Base-by-base conservation (phyloP, 2,797 vertebrate species). In the Gobionotothen gibberifrons region DNA sequence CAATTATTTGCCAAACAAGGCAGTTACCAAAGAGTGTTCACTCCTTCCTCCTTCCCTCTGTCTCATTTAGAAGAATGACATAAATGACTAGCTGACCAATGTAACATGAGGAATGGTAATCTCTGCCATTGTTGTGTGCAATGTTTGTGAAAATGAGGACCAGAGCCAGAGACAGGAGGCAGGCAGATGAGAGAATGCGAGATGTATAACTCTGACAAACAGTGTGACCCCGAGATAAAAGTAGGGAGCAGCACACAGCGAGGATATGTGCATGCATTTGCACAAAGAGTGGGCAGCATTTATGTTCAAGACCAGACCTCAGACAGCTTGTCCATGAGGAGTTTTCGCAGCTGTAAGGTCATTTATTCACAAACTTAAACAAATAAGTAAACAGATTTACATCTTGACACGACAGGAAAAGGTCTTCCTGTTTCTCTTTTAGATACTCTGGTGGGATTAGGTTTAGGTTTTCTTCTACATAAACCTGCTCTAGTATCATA, bases 161-260 rank as follows among this genome's bases (percentile, higher is more conserved):
- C 65, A 21, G 52, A 47, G 16, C 64, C 42, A 47, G 26, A 70
- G 44, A 3, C 57, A 69, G 60, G 62, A 59, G 42, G 40, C 47
- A 69, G 73, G 62, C 54, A 36, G 32, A 36, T 36, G 32, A 36
- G 46, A 16, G 32, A 53, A 64, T 60, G 59, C n/a, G 40, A 82
- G 80, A 83, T 68, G 80, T 74, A 85, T 79, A 76, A 76, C 64
- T 70, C 67, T 70, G 82, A 82, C 78, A 83, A 90, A 81, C 60
- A 40, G 53, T 2, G 48, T 71, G 78, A 80, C 78, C 72, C 69
- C 19, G 54, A 81, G 52, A 74, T 69, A 58, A 57, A 78, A 60
- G 78, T 17, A 63, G 46, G 59, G 58, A 72, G 61, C 36, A 66
- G 52, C 64, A 59, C 48, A 53, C 74, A 43, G 58, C 6, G 36